A percentile compares a stretch with the other conserved stretches of the same genome.
Conservation (phyloP, 2,113 vertebrate species). For the Onychorhynchus coronatus region DNA sequence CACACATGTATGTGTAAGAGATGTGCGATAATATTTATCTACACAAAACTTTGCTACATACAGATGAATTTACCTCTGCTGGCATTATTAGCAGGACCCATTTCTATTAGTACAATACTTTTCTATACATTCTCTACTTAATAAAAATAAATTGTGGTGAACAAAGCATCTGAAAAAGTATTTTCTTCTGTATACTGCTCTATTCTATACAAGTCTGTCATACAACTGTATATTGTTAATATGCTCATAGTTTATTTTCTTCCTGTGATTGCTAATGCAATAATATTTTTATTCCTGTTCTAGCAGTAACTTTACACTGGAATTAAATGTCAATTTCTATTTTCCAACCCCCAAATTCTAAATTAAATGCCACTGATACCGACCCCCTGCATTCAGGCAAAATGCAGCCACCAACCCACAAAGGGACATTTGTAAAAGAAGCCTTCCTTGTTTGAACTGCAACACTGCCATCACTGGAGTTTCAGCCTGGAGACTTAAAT, state of each 20-base stretch:
- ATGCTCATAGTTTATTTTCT: conserved; percentile 25
- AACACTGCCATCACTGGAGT: conserved; percentile 60
- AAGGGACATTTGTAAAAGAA: conserved; percentile 76
- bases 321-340: conserved; percentile 61
- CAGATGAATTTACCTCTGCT: neutral
- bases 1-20: fast-evolving
- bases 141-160: neutral
- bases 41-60: neutral
- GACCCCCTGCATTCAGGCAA: conserved; percentile 44
- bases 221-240: neutral
- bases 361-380: conserved; percentile 34
- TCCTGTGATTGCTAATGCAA: conserved; percentile 28
- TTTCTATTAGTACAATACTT: neutral
- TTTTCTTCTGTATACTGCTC: neutral
- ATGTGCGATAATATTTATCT: neutral
- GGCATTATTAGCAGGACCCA: neutral
- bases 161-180: neutral
- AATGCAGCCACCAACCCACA: conserved; percentile 56
- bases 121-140: neutral
- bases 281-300: conserved; percentile 45
- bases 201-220: neutral
- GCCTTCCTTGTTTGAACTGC: conserved; percentile 66
- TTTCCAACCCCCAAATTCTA: conserved; percentile 40
- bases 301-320: conserved; percentile 53
- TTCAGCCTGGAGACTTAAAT: conserved; percentile 68